phyloP scores from a whole-genome alignment of 2,888 invertebrate species.

The Polia nebulosa region DNA sequence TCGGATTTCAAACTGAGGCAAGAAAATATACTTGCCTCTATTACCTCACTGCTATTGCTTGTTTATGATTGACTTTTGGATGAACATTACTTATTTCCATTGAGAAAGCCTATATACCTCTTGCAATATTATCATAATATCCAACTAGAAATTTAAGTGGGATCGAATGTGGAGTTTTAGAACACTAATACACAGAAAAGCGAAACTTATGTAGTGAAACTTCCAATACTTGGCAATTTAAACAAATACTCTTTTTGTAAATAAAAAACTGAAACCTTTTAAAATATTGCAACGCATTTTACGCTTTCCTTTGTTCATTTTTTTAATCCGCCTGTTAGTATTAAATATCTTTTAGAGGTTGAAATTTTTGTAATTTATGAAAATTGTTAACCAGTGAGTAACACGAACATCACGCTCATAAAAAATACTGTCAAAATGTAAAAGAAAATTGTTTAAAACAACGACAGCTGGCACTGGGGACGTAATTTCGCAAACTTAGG shows the following conservation, averaged over 20 bases:
- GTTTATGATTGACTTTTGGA: neutral
- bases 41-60: neutral
- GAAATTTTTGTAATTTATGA: slow-evolving; percentile 58
- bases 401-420: slow-evolving; percentile 63
- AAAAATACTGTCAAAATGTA: slow-evolving; percentile 72
- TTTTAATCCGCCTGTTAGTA: slow-evolving; percentile 21
- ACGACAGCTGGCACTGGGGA: slow-evolving; percentile 72
- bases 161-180: neutral
- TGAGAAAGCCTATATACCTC: neutral
- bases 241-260: neutral
- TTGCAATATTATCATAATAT: neutral
- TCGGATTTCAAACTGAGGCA: neutral
- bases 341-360: slow-evolving; percentile 50
- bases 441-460: slow-evolving; percentile 77
- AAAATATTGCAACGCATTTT: slow-evolving; percentile 37
- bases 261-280: neutral
- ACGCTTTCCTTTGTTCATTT: slow-evolving; percentile 19
- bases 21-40: too few species aligned
- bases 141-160: neutral
- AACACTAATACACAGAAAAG: neutral
- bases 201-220: neutral
- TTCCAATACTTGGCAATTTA: neutral
- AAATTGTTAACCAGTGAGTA: slow-evolving; percentile 66
- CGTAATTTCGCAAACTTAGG: slow-evolving; percentile 69
- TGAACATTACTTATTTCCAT: neutral